Conservation (phyloP, 2,113 vertebrate species). For the Puma concolor region DNA sequence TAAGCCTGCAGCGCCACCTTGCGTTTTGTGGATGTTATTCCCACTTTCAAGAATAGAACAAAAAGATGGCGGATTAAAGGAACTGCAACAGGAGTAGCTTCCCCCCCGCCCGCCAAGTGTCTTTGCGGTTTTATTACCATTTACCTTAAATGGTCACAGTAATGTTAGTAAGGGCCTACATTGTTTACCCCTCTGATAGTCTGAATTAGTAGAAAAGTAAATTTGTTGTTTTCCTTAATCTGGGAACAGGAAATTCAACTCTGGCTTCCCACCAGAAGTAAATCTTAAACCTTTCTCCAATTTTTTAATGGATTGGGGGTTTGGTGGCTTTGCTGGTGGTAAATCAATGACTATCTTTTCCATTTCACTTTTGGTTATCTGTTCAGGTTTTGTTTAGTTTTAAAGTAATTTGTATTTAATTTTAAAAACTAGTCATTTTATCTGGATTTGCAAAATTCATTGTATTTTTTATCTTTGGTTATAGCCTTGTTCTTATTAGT, state of each 20-base stretch:
- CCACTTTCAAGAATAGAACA: not conserved
- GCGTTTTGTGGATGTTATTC: constrained; percentile 37
- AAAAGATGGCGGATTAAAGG: not conserved
- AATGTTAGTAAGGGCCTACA: not conserved
- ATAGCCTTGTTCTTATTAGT: not conserved
- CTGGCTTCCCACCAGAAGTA: not conserved
- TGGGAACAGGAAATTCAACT: not conserved
- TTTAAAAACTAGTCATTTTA: constrained; percentile 1
- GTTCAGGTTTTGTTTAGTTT: not conserved
- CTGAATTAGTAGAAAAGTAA: not conserved
- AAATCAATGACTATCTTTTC: not conserved
- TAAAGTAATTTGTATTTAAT: not conserved
- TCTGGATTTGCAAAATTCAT: not conserved
- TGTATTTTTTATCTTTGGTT: not conserved
- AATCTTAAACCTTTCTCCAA: not conserved
- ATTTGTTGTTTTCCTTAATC: not conserved
- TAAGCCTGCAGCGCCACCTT: constrained; percentile 76
- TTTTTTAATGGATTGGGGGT: not conserved
- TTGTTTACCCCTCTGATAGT: not conserved
- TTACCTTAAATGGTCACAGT: not conserved
- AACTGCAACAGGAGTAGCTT: not conserved
- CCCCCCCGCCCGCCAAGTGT: not conserved
- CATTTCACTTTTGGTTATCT: constrained; percentile 33
- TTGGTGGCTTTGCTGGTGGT: not conserved
- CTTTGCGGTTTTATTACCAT: not conserved